Evolutionary conservation across 2,113 vertebrate species (phyloP), one percentile per base, ranked within the genome.

Genomic region (Prunella himalayana): DNA sequence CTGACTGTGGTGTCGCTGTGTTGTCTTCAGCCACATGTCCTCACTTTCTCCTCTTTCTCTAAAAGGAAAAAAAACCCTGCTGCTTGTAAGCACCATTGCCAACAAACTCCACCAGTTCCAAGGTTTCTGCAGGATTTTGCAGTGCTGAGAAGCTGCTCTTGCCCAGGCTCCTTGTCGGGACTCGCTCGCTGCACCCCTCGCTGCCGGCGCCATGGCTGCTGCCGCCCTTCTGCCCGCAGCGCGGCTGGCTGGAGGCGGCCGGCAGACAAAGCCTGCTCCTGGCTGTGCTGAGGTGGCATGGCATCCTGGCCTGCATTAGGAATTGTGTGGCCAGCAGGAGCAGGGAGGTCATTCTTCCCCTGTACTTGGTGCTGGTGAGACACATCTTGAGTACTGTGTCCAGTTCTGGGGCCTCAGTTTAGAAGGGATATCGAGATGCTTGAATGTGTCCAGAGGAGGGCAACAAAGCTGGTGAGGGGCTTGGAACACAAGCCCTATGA

Each of bases 171-270:
- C 24, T 1, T 14, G 31, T 11, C 1, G 8, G 30, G 60, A 51
- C 53, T 42, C 1, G 4, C 60, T 64, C 1, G 1, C 20, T 33
- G 8, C 35, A n/a, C 11, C 11, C 20, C 33, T 45, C 2, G 3
- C 41, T 0, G 1, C 35, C 45, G 16, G 37, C 37, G 37, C 37
- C n/a, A n/a, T n/a, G n/a, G n/a, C n/a, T n/a, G n/a, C n/a, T n/a
- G n/a, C n/a, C n/a, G n/a, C n/a, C n/a, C n/a, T n/a, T n/a, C 41
- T 24, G 31, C 49, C 28, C 1, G 1, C 21, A 23, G 35, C 1
- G 2, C 3, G 1, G 37, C 21, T 25, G 50, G 50, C 50, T 13
- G 15, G 22, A 33, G 22, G 37, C 1, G 2, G 50, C 39, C 6
- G 9, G 22, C 30, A 42, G 50, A 16, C 50, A 42, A 25, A 54